Evolutionary conservation across 2,113 vertebrate genomes (phyloP), one percentile per base, ranked within the genome.

Genomic region (Ptilonorhynchus violaceus): DNA sequence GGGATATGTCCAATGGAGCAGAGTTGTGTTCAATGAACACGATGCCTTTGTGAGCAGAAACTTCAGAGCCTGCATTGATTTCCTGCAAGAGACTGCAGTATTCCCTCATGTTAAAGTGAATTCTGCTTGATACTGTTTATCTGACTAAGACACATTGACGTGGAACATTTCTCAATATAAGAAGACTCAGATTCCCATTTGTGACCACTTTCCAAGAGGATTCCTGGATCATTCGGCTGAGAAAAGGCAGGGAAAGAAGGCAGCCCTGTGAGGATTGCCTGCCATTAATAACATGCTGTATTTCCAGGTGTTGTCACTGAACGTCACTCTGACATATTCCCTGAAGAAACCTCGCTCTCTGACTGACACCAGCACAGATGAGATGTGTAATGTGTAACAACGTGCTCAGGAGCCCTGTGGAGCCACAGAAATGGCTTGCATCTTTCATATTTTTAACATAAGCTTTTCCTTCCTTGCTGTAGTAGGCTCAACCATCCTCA

Each of bases 41-140:
- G 13, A 33, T 30, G 21, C 25, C 46, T 69, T 53, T 60, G 72
- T 41, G 55, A 81, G 52, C 4, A 73, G 46, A 82, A 91, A 76
- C 50, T 33, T 52, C 55, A 66, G 44, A 92, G 28, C 27, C 39
- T 42, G 47, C 49, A 74, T 18, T 76, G 82, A 85, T 92, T 86
- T 83, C 41, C 79, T 87, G 23, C 22, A 56, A 73, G 81, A 75
- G 42, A 68, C 58, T 68, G 53, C 69, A 88, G 49, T 55, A 39
- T 82, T 96, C 92, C 75, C 50, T 90, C 66, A 15, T 39, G 79
- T 55, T 93, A 35, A 91, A 87, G 31, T 79, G 82, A 94, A 96
- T 96, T 95, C 76, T 62, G 31, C 91, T 77, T 85, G 85, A 92
- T 95, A 88, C 17, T 90, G 37, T 96, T 97, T 94, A 87, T 96